Evolutionary conservation across 2,113 vertebrate species (phyloP), one percentile per base, ranked within the genome.

Genomic region (Pantherophis guttatus): DNA sequence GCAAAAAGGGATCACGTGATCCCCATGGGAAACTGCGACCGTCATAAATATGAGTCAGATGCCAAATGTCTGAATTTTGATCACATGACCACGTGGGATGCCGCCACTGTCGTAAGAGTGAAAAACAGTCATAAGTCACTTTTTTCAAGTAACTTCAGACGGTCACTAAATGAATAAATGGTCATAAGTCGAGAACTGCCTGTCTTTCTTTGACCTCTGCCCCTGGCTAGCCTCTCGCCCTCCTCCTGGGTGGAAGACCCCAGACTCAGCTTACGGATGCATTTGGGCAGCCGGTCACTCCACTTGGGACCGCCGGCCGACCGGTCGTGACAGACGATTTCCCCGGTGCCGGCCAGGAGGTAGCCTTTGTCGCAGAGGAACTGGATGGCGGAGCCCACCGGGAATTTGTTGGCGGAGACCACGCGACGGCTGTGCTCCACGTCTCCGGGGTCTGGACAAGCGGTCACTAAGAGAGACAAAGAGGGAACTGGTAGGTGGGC

Each of bases 321-420:
- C 0, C 98, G 98, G 92, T 98, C 98, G 2, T 98, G 98, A 97
- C 99, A 99, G 94, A 98, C 98, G 87, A 99, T 98, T 26, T 98
- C 97, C 57, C 98, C 98, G 4, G 98, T 97, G 0, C 99, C 99
- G 0, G 98, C 98, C 96, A 99, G 96, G 65, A 96, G 88, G 29
- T 98, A 99, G 93, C 99, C 99, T 92, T 98, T 98, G 97, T 98
- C 98, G 0, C 99, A 99, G 94, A 99, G 93, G 48, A 98, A 99
- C 96, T 98, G 99, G 93, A 99, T 98, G 0, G 98, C 99, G 93
- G 98, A 97, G 91, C 98, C 98, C 91, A 99, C 98, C 0, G 98
- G 98, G 96, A 99, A 98, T 92, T 98, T 98, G 0, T 98, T 96
- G 13, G 98, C 98, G 1, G 99, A 99, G 94, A 99, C 96, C 57